These are phyloP conservation scores for Cydia splendana DNA, from an alignment of 1,140 invertebrate genomes.

Conservation along the genomic window DNA sequence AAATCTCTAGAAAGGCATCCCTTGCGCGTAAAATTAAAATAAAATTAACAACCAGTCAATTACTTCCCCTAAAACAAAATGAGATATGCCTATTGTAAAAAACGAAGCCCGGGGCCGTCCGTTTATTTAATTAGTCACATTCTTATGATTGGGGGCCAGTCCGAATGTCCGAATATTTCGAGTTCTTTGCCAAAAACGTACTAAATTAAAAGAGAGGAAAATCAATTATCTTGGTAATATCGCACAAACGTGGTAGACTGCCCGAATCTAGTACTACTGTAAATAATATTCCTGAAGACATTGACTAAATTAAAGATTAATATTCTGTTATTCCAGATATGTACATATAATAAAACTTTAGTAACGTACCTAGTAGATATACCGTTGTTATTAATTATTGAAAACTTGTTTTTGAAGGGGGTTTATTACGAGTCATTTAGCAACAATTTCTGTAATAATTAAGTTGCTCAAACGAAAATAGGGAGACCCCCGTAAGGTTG, in stretches of 20 bases:
- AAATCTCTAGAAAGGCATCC: conserved; percentile 28
- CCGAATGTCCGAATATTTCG: conserved; percentile 65
- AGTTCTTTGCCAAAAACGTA: conserved; percentile 50
- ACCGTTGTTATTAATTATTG: not conserved
- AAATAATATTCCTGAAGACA: not conserved
- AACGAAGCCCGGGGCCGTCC: conserved; percentile 61
- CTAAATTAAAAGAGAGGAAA: conserved; percentile 40
- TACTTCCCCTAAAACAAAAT: conserved; percentile 64
- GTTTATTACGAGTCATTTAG: conserved; percentile 74
- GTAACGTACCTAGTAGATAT: not conserved
- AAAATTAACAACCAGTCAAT: conserved; percentile 72
- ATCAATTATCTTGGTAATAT: conserved; percentile 45
- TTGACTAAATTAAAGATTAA: not conserved
- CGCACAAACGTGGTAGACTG: not conserved
- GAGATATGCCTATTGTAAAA: conserved; percentile 71
- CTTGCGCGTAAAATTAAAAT: conserved; percentile 57
- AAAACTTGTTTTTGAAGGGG: conserved; percentile 58
- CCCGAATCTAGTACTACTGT: no score
- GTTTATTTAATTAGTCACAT: conserved; percentile 79
- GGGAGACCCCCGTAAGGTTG: conserved; percentile 42
- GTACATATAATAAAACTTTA: no score
- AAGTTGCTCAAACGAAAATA: conserved; percentile 69
- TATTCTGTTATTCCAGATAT: no score
- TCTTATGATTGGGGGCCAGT: conserved; percentile 67
- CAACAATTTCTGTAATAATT: conserved; percentile 76